phyloP scores from a whole-genome alignment of 2,113 vertebrate genomes.

The Ophiodon elongatus region DNA sequence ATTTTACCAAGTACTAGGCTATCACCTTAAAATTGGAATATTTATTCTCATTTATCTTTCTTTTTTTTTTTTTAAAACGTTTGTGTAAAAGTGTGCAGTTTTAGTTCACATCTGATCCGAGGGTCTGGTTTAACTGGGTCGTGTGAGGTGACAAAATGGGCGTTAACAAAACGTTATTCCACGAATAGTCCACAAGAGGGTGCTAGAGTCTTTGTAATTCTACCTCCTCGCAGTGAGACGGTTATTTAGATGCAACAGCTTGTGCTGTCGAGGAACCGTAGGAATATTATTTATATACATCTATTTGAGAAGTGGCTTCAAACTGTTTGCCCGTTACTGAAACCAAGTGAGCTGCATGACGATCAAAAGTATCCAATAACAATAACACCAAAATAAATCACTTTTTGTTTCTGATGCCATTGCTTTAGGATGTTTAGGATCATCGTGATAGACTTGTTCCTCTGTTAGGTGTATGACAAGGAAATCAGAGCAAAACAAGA shows the following conservation, averaged over 20 bases:
- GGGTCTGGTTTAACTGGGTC: background rate
- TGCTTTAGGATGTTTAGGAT: too few relatives aligned
- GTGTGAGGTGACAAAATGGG: background rate
- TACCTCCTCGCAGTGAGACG: background rate
- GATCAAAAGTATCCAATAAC: background rate
- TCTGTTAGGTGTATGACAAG: too few relatives aligned
- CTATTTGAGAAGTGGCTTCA: background rate
- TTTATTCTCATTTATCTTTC: background rate
- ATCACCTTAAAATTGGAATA: too few relatives aligned
- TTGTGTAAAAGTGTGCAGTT: background rate
- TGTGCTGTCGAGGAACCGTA: constrained; percentile 2
- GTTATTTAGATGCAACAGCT: background rate
- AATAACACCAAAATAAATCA: background rate
- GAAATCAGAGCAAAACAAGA: background rate
- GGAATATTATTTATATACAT: background rate
- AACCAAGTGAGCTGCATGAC: background rate
- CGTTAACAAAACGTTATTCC: background rate
- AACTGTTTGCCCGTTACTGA: background rate
- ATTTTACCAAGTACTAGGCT: too few relatives aligned
- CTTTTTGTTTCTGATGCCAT: background rate
- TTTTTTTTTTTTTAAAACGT: background rate
- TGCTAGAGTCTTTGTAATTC: background rate
- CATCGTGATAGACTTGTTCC: background rate
- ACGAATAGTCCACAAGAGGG: background rate
- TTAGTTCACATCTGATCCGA: background rate